A percentile compares a stretch with the other conserved stretches of the same genome.
Conservation (phyloP, 2,797 vertebrate genomes). For the Fratercula arctica region DNA sequence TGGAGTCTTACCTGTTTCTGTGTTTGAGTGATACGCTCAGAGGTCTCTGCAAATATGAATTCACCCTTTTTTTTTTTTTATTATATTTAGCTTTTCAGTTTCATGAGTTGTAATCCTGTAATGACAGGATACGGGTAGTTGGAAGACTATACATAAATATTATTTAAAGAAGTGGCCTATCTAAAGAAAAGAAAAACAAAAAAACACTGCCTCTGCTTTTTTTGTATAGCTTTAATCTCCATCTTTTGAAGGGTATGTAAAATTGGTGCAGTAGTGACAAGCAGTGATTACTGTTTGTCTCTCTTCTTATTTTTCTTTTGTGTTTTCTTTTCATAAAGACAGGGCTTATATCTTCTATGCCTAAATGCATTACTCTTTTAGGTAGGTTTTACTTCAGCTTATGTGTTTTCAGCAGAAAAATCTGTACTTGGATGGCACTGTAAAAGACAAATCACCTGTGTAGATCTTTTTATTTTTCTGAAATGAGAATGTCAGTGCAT, state of each 20-base stretch:
- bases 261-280: constrained; percentile 46
- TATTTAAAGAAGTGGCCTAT: constrained; percentile 57
- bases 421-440: constrained; percentile 41
- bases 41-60: constrained; percentile 10
- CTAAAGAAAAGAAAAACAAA: background rate
- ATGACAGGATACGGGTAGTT: constrained; percentile 59
- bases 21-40: background rate
- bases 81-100: constrained; percentile 34
- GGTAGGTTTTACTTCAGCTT: constrained; percentile 42
- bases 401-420: constrained; percentile 34
- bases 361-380: constrained; percentile 13
- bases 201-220: constrained; percentile 60
- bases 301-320: background rate
- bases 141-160: constrained; percentile 15
- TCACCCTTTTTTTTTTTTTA: background rate
- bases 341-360: constrained; percentile 59
- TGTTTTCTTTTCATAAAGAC: constrained; percentile 7
- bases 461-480: constrained; percentile 29
- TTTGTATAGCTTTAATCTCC: constrained; percentile 64
- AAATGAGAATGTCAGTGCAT: constrained; percentile 51
- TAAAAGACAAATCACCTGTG: constrained; percentile 48
- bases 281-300: constrained; percentile 45
- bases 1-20: background rate
- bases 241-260: constrained; percentile 43
- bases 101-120: constrained; percentile 36